Percentiles rank a stretch among this genome's conserved stretches.
phyloP scores from a whole-genome alignment of 1,140 invertebrate species.

The Delia radicum region DNA sequence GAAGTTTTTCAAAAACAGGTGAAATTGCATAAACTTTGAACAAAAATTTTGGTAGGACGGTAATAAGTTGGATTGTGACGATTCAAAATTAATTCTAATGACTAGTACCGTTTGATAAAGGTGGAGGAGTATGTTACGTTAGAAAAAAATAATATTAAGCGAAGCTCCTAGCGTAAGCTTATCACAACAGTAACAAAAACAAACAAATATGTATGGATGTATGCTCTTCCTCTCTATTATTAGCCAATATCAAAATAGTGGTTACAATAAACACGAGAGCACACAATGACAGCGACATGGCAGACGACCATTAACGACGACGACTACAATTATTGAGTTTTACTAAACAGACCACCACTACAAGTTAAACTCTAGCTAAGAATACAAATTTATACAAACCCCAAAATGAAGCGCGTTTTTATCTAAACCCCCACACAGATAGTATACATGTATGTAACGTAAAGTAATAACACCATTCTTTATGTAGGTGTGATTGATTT shows the following conservation, averaged over 20 bases:
- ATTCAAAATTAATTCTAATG: too few species aligned
- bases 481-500: neutral
- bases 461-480: neutral
- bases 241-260: neutral
- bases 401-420: slow-evolving; percentile 1
- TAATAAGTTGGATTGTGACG: too few species aligned
- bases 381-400: neutral
- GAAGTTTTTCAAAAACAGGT: too few species aligned
- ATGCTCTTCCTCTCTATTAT: too few species aligned
- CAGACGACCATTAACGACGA: too few species aligned
- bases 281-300: neutral
- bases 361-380: too few species aligned
- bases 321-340: neutral
- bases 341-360: neutral
- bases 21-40: too few species aligned
- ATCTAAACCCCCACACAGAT: slow-evolving; percentile 14
- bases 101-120: too few species aligned
- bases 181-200: neutral
- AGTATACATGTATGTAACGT: neutral
- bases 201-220: neutral
- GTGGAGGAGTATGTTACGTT: neutral
- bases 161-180: neutral
- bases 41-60: too few species aligned
- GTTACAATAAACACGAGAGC: neutral
- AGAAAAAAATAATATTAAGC: neutral